Base-by-base conservation (phyloP, 2,888 invertebrate genomes). In the Stictocephala bisonia region DNA sequence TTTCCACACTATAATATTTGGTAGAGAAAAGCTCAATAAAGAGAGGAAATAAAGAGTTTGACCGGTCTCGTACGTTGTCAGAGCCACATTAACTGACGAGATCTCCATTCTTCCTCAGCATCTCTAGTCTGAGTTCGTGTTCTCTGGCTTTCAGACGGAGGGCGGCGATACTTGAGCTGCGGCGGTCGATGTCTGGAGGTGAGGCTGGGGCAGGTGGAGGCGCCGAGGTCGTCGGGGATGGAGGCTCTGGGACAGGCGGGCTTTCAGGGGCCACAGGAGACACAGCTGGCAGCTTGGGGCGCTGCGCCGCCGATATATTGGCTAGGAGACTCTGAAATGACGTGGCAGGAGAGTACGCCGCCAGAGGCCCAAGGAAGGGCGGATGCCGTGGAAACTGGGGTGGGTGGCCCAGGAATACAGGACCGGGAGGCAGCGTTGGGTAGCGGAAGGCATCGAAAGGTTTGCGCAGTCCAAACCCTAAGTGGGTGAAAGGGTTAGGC, bases 91-190 rank as follows among this genome's bases (percentile, higher is more conserved):
- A 75, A 71, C 75, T 75, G 31, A 75, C 75, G 13, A 75, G 67
- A 44, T 75, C 75, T 11, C 72, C 69, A 35, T 75, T 75, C 41
- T 72, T 75, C 29, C 69, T 27, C n/a, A 69, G 64, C 60, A 73
- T 58, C 53, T 73, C 73, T 1, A 73, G 69, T 6, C 73, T 69
- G 24, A 73, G 40, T 20, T 69, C 95, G 83, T 96, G 95, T 83
- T 96, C 96, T 67, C 96, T 87, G 0, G 96, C 96, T 79, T 95
- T 95, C 80, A 95, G 87, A 78, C 96, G 86, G 41, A 96, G 85
- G 0, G 94, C 92, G 0, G 95, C 95, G 79, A 96, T 96, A 81
- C 95, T 95, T 29, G 93, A 94, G 79, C 93, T 93, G 79, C 95
- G 86, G 77, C 94, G 86, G 83, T 95, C 94, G 72, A 93, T 91